phyloP scores from a whole-genome alignment of 2,797 vertebrate genomes.

The Hapalemur alaotrensis region DNA sequence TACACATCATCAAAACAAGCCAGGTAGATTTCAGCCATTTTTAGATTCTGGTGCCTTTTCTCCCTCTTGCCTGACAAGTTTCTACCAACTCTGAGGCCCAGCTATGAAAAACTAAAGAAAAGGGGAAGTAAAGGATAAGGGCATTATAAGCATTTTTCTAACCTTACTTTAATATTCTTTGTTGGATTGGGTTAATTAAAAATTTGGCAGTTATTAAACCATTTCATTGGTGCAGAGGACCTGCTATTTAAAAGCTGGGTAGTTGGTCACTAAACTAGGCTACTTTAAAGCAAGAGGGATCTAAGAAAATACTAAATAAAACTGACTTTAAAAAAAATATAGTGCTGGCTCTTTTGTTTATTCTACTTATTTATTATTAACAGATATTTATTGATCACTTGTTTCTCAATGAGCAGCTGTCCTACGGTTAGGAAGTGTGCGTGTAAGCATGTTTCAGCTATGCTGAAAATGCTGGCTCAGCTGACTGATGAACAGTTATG shows the following conservation, averaged over 20 bases:
- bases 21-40: not conserved
- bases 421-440: not conserved
- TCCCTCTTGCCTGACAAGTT: not conserved
- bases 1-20: not conserved
- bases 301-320: not conserved
- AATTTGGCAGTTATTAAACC: not conserved
- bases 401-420: not conserved
- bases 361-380: not conserved
- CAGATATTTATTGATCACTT: not conserved
- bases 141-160: not conserved
- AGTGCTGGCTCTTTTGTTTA: not conserved
- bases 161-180: not conserved
- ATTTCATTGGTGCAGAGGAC: not conserved
- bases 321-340: not conserved
- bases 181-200: not conserved
- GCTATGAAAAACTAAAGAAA: not conserved
- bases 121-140: not conserved
- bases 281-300: slow-evolving; percentile 10
- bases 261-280: not conserved
- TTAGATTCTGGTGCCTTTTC: not conserved
- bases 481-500: not conserved
- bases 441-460: not conserved
- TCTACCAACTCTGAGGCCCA: not conserved
- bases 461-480: not conserved
- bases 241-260: not conserved